phyloP scores from a whole-genome alignment of 2,888 invertebrate genomes.

The Andrena chrysosceles region DNA sequence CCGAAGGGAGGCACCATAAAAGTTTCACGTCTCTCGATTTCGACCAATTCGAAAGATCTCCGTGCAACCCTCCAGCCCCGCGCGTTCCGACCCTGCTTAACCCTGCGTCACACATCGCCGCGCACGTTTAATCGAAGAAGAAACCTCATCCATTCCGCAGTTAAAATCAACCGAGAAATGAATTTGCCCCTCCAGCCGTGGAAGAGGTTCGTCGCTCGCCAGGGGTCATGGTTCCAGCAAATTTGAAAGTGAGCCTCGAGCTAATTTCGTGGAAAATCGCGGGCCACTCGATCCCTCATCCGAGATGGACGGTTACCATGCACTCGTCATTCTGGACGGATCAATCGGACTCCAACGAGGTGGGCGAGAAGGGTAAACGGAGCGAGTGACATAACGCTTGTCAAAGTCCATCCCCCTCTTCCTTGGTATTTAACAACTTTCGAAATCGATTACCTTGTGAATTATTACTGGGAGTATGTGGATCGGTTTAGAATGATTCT shows the following conservation, averaged over 20 bases:
- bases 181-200: not conserved
- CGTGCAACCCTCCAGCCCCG: constrained; percentile 27
- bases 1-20: constrained; percentile 72
- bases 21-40: constrained; percentile 73
- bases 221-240: constrained; percentile 17
- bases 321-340: constrained; percentile 35
- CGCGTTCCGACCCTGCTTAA: constrained; percentile 20
- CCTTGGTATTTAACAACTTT: constrained; percentile 18
- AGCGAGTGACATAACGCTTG: constrained; percentile 39
- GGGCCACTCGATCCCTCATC: constrained; percentile 51
- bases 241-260: constrained; percentile 53
- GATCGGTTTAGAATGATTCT: not conserved
- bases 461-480: not conserved
- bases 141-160: constrained; percentile 5
- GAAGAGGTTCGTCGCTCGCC: not conserved
- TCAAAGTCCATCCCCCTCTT: constrained; percentile 21
- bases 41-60: constrained; percentile 62
- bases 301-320: constrained; percentile 34
- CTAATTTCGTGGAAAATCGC: constrained; percentile 69
- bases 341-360: constrained; percentile 33
- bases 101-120: constrained; percentile 12
- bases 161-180: constrained; percentile 41
- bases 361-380: constrained; percentile 33
- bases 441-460: not conserved
- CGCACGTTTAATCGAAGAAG: constrained; percentile 44